Conservation (phyloP, 2,113 vertebrate species). For the Ascaphus truei region DNA sequence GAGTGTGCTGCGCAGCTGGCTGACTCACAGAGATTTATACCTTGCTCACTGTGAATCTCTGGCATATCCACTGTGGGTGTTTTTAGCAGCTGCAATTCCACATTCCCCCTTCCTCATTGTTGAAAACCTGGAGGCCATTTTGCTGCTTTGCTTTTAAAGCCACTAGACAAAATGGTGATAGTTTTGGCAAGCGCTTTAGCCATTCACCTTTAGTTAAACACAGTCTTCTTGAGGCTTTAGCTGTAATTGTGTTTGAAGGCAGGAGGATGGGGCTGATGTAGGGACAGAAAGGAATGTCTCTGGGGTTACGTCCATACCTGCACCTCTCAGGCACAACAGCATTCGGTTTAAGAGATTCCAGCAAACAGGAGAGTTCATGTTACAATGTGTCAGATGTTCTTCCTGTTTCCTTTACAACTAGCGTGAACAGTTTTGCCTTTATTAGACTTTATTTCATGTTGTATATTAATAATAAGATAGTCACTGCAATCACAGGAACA, state of each 20-base stretch:
- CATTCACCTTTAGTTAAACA: too few species aligned
- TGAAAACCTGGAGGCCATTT: slow-evolving; percentile 32
- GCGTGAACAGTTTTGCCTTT: too few species aligned
- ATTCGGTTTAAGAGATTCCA: too few species aligned
- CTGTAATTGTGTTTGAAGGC: too few species aligned
- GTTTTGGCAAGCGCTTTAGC: not conserved
- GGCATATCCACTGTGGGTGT: slow-evolving; percentile 14
- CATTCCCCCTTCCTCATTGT: not conserved
- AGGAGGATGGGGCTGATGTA: not conserved
- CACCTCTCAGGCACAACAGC: not conserved
- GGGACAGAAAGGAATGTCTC: not conserved
- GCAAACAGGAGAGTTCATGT: too few species aligned
- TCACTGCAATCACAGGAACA: too few species aligned
- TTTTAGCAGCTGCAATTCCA: slow-evolving; percentile 16
- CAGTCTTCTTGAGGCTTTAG: too few species aligned
- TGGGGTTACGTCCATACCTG: not conserved
- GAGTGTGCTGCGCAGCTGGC: not conserved
- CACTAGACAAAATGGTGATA: not conserved
- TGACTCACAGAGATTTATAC: slow-evolving; percentile 16
- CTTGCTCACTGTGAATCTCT: not conserved
- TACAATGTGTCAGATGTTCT: too few species aligned
- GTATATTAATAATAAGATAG: too few species aligned
- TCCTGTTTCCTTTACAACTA: too few species aligned
- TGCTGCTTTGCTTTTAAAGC: not conserved
- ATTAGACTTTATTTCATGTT: too few species aligned